Conservation (phyloP, 2,888 invertebrate species). For the Patella depressa region DNA sequence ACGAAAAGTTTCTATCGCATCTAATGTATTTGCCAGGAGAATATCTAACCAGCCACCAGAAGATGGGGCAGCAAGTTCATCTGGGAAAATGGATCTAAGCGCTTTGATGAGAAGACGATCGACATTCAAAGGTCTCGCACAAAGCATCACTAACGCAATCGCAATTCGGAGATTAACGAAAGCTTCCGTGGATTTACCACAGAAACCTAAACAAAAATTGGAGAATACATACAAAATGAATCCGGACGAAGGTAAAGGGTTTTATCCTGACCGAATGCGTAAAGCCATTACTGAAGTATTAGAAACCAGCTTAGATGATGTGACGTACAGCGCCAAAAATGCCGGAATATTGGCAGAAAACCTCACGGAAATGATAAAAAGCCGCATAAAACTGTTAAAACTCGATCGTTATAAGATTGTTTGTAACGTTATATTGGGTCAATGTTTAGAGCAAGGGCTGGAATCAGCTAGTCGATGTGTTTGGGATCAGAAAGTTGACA, state of each 20-base stretch:
- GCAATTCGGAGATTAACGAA: slow-evolving; percentile 15
- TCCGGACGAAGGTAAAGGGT: slow-evolving; percentile 50
- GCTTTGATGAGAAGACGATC: neutral
- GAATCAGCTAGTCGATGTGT: slow-evolving; percentile 57
- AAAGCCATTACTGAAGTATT: slow-evolving; percentile 46
- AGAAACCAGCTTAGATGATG: slow-evolving; percentile 42
- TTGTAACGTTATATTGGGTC: slow-evolving; percentile 58
- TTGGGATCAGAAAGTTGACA: slow-evolving; percentile 58
- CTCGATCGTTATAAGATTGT: slow-evolving; percentile 62
- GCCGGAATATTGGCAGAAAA: slow-evolving; percentile 51
- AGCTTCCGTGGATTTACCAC: slow-evolving; percentile 12
- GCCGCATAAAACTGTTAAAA: slow-evolving; percentile 51
- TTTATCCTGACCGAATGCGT: slow-evolving; percentile 49
- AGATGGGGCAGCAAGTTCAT: neutral
- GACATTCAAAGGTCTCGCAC: slow-evolving; percentile 19
- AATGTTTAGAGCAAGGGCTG: slow-evolving; percentile 59
- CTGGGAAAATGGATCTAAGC: neutral
- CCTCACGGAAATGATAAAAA: slow-evolving; percentile 52
- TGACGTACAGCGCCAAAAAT: slow-evolving; percentile 47
- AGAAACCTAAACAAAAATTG: slow-evolving; percentile 35
- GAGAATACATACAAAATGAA: slow-evolving; percentile 61
- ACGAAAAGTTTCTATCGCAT: neutral
- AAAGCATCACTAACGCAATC: slow-evolving; percentile 15
- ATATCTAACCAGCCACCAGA: neutral
- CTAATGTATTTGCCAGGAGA: neutral